phyloP scores from a whole-genome alignment of 2,888 invertebrate genomes.

The Napeogenes inachia region DNA sequence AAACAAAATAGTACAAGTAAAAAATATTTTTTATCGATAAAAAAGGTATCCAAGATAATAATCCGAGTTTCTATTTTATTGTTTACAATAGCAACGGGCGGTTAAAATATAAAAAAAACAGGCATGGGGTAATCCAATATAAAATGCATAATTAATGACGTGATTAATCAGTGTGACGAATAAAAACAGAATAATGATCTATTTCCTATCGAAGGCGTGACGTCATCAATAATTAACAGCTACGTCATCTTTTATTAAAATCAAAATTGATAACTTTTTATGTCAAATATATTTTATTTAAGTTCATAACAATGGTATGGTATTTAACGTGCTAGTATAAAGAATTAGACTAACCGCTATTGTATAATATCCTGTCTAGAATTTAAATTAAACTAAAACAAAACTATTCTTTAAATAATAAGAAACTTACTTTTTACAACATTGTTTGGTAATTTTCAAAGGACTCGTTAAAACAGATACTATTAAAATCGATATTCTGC shows the following conservation, averaged over 20 bases:
- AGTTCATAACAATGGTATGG: too few species aligned
- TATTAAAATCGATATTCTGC: constrained; percentile 40
- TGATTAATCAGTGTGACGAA: constrained; percentile 77
- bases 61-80: constrained; percentile 5
- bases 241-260: constrained; percentile 56
- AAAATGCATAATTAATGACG: constrained; percentile 75
- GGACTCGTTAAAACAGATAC: constrained; percentile 37
- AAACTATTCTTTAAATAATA: too few species aligned
- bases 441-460: background rate
- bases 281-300: too few species aligned
- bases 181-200: constrained; percentile 76
- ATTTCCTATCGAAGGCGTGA: constrained; percentile 69
- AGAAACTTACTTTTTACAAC: background rate
- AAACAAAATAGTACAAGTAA: too few species aligned
- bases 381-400: too few species aligned
- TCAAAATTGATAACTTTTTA: background rate
- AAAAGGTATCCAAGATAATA: background rate
- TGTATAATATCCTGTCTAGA: too few species aligned
- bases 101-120: constrained; percentile 45
- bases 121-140: constrained; percentile 60
- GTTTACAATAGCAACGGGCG: constrained; percentile 22
- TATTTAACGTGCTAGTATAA: too few species aligned
- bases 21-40: too few species aligned
- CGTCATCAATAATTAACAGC: constrained; percentile 70
- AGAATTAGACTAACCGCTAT: too few species aligned